Conservation (phyloP, 2,113 vertebrate species). For the Megalops atlanticus region DNA sequence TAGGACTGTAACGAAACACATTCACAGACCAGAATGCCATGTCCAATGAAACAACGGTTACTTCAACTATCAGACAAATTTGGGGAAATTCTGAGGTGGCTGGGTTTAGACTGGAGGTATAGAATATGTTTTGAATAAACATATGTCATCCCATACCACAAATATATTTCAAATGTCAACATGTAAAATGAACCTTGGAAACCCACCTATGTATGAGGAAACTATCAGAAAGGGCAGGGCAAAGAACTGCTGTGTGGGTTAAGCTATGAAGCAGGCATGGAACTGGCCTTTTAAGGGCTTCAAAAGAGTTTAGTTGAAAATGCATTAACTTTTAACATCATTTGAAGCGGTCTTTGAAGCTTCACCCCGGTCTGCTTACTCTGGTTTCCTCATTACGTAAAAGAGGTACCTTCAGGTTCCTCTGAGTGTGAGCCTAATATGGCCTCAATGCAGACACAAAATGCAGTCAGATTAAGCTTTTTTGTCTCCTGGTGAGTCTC, state of each 20-base stretch:
- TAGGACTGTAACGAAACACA: too few species aligned
- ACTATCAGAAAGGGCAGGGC: neutral
- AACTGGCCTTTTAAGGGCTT: neutral
- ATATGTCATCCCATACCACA: neutral
- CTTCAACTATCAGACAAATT: too few species aligned
- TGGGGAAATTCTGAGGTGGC: too few species aligned
- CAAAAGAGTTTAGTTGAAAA: neutral
- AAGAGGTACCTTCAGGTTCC: slow-evolving; percentile 11
- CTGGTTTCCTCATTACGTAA: slow-evolving; percentile 14
- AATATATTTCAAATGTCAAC: neutral
- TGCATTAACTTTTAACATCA: neutral
- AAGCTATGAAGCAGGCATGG: neutral
- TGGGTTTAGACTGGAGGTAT: neutral
- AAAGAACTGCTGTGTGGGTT: too few species aligned
- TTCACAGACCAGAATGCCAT: too few species aligned
- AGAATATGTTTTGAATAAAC: neutral
- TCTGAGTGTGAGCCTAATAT: slow-evolving; percentile 27
- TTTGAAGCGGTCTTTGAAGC: slow-evolving; percentile 35
- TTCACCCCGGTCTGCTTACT: neutral
- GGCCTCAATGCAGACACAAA: neutral
- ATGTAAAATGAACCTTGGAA: neutral
- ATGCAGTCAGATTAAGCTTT: slow-evolving; percentile 17
- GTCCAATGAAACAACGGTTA: too few species aligned
- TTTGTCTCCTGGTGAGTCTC: slow-evolving; percentile 31
- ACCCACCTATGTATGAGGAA: neutral